Conservation (phyloP, 2,888 invertebrate species). For the Ophion slaviceki region DNA sequence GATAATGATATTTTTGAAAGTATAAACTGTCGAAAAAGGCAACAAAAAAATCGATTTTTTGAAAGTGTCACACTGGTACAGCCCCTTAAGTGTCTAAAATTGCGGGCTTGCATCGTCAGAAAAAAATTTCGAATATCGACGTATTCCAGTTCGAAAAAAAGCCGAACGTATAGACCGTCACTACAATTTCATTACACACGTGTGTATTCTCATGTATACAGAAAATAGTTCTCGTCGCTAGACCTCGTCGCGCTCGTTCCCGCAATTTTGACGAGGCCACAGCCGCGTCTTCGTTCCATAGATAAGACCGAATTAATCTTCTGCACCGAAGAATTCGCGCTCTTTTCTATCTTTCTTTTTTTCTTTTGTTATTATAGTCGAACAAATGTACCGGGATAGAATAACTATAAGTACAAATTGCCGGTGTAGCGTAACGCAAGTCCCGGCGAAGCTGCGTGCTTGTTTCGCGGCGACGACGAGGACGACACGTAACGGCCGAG, state of each 20-base stretch:
- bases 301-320: conserved; percentile 30
- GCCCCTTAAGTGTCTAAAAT: too few relatives aligned
- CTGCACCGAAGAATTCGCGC: conserved; percentile 30
- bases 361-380: conserved; percentile 9
- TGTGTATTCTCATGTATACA: not conserved
- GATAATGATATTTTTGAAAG: too few relatives aligned
- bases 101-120: too few relatives aligned
- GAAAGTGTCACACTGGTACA: too few relatives aligned
- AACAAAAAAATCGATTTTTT: too few relatives aligned
- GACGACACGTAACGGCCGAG: conserved; percentile 17
- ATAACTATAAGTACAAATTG: conserved; percentile 33
- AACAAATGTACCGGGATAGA: conserved; percentile 8
- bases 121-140: too few relatives aligned
- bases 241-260: not conserved
- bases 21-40: too few relatives aligned
- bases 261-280: not conserved
- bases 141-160: not conserved
- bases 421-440: conserved; percentile 58
- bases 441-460: conserved; percentile 13
- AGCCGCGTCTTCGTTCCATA: conserved; percentile 11
- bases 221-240: not conserved
- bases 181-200: not conserved
- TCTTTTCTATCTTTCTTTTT: not conserved
- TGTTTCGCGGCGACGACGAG: not conserved
- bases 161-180: not conserved